phyloP scores from a whole-genome alignment of 1,140 invertebrate genomes.

The Cylas formicarius region DNA sequence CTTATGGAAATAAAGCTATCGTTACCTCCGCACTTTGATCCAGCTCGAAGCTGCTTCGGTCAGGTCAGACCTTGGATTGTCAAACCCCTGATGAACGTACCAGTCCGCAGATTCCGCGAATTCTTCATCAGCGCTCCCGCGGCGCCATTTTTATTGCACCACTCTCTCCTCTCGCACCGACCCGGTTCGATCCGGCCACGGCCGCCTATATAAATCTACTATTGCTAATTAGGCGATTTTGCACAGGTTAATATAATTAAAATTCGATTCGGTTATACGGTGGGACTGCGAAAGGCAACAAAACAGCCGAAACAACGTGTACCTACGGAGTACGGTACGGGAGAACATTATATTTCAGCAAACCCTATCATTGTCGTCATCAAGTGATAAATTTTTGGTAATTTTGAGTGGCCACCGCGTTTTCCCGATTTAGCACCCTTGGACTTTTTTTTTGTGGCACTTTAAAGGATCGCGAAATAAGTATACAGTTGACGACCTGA shows the following conservation, averaged over 20 bases:
- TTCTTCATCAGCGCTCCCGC: conserved; percentile 24
- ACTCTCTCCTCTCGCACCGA: no score
- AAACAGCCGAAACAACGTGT: conserved; percentile 4
- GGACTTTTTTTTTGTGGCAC: no score
- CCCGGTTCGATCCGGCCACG: conserved; percentile 4
- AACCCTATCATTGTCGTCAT: no score
- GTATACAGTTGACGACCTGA: no score
- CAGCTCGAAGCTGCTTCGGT: conserved; percentile 17
- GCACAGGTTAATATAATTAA: conserved; percentile 22
- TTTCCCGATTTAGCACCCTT: no score
- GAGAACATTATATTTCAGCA: no score
- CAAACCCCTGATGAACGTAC: conserved; percentile 33
- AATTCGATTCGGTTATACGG: conserved; percentile 12
- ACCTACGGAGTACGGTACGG: no score
- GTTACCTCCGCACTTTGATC: no score
- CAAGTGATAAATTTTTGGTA: no score
- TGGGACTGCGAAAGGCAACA: conserved; percentile 6
- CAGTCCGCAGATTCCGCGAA: conserved; percentile 27
- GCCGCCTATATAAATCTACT: conserved; percentile 20
- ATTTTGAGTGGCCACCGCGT: no score
- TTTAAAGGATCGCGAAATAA: no score
- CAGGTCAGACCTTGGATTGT: conserved; percentile 27
- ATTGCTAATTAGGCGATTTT: conserved; percentile 27
- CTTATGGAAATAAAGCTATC: no score
- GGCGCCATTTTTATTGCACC: conserved; percentile 24